phyloP scores from a whole-genome alignment of 2,113 vertebrate species.

The Charadrius vociferus region DNA sequence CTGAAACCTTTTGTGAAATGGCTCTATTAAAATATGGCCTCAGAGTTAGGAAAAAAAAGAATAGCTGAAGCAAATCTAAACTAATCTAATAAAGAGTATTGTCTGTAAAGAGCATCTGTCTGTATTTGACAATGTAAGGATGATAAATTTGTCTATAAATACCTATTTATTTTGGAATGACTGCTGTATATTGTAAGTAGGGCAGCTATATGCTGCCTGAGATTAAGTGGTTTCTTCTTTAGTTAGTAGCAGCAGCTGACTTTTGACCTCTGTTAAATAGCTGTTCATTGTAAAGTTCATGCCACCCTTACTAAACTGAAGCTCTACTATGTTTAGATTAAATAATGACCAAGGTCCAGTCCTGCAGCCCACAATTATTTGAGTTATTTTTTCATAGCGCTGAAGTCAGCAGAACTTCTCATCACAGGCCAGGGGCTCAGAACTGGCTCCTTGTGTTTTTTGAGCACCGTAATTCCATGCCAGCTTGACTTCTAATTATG shows the following conservation, averaged over 20 bases:
- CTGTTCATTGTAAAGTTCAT: neutral
- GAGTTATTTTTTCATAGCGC: neutral
- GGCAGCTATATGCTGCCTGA: neutral
- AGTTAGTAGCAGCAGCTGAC: neutral
- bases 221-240: neutral
- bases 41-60: neutral
- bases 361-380: neutral
- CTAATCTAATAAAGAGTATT: neutral
- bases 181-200: neutral
- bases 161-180: neutral
- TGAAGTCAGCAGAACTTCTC: neutral
- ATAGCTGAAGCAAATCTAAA: neutral
- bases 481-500: constrained; percentile 34
- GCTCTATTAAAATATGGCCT: neutral
- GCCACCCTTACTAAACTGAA: neutral
- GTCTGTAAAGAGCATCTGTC: neutral
- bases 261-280: neutral
- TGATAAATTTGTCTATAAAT: neutral
- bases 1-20: neutral
- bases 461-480: neutral
- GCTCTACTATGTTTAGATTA: neutral
- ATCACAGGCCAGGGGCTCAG: neutral
- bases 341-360: neutral
- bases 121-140: neutral
- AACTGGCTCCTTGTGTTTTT: neutral